Base-by-base conservation (phyloP, 2,113 vertebrate species). In the Regulus satrapa region DNA sequence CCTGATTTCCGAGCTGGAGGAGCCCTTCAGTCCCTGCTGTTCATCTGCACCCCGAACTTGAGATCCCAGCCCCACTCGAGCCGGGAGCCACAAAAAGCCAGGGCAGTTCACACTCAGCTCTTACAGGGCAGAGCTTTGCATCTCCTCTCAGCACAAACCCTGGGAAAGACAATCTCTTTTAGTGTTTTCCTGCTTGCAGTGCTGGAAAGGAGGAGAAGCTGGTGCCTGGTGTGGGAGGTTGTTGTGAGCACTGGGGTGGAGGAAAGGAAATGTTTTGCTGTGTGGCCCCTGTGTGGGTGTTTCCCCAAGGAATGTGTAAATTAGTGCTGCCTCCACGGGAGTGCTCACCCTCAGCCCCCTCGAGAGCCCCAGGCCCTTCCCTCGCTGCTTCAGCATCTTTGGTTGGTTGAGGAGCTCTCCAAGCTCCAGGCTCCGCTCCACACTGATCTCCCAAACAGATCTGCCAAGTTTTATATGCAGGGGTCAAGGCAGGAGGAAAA, bases 271-370 rank as follows among this genome's bases (percentile, higher is more conserved):
- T 38, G 3, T 79, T 45, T 23, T 34, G 25, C 79, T 40, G 14
- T 3, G 8, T 5, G 18, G 67, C 40, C 26, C 48, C 36, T 17
- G 24, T 3, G 31, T 5, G 19, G 59, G 36, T 36, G 43, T 71
- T 79, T 85, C 46, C 67, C 69, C 66, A 8, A 69, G 66, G 61
- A 74, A 62, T 5, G 6, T 4, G 21, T 14, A 4, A 51, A 45
- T 20, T 0, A 0, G 18, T 0, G 11, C 45, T 68, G 63, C 58
- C 38, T 63, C 74, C 36, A 13, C 1, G 8, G 25, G 12, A 34
- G 15, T 1, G 16, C 49, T 26, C 13, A 26, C 25, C 29, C 66
- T 61, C 55, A 91, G 55, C 40, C 59, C 36, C 8, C 41, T 15
- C 46, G 14, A 10, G 45, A 59, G 4, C 23, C 6, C 45, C 61